Percentiles rank a stretch among this genome's conserved stretches.
phyloP scores from a whole-genome alignment of 2,797 vertebrate species.

The Sphaeramia orbicularis region DNA sequence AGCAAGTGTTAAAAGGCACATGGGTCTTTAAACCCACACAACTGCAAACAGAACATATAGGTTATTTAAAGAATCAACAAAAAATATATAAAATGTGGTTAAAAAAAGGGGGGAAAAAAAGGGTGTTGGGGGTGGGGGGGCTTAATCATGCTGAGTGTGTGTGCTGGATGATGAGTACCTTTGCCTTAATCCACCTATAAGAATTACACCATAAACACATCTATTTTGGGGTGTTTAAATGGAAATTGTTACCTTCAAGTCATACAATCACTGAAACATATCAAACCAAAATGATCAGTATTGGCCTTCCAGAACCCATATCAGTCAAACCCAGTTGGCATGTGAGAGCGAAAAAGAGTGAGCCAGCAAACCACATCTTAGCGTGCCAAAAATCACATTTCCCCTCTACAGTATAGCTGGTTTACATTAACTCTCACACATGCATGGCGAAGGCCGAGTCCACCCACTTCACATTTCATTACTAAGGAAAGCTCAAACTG shows the following conservation, averaged over 20 bases:
- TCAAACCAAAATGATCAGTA: constrained; percentile 50
- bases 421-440: constrained; percentile 80
- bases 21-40: no score
- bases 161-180: neutral
- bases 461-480: constrained; percentile 80
- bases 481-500: constrained; percentile 71
- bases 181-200: constrained; percentile 11
- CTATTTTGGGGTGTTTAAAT: constrained; percentile 25
- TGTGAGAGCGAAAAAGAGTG: constrained; percentile 67
- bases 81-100: no score
- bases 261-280: constrained; percentile 33
- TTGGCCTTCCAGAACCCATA: constrained; percentile 58
- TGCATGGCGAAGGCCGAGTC: constrained; percentile 62
- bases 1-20: no score
- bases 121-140: no score
- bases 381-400: constrained; percentile 82
- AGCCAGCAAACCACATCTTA: constrained; percentile 70
- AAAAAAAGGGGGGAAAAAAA: no score
- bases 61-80: no score
- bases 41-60: no score
- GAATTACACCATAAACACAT: constrained; percentile 14
- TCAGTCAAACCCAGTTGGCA: constrained; percentile 68
- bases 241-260: constrained; percentile 33
- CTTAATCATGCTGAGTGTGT: neutral
- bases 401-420: constrained; percentile 74